Percentiles rank a stretch among this genome's conserved stretches.
Conservation (phyloP, 2,113 vertebrate species). For the Puffinus mauretanicus region DNA sequence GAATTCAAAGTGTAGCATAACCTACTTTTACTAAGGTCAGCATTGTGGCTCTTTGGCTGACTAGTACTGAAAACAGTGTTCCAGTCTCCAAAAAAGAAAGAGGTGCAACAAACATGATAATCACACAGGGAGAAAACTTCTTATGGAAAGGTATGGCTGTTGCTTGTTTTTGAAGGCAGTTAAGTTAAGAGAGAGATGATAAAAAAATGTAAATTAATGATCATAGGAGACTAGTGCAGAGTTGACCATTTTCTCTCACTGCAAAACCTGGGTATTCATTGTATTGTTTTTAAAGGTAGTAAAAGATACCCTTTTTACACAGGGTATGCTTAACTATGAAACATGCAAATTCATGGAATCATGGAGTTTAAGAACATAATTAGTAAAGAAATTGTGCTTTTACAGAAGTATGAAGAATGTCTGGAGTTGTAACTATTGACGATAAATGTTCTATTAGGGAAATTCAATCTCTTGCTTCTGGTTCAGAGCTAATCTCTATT, state of each 20-base stretch:
- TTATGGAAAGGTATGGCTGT: not conserved
- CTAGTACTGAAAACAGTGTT: not conserved
- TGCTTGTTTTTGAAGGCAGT: not conserved
- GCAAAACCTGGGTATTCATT: not conserved
- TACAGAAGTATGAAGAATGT: not conserved
- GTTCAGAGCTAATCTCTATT: not conserved
- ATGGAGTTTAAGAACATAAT: not conserved
- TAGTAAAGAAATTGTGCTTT: not conserved
- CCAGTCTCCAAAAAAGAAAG: not conserved
- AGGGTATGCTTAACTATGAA: not conserved
- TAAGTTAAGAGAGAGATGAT: not conserved
- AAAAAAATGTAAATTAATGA: not conserved
- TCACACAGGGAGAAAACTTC: not conserved
- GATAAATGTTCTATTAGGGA: not conserved
- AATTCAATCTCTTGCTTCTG: not conserved
- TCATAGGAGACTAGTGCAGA: not conserved
- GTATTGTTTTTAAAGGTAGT: not conserved
- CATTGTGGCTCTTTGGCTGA: not conserved
- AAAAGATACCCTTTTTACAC: not conserved
- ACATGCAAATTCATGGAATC: not conserved
- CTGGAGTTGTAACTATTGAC: not conserved
- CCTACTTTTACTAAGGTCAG: not conserved
- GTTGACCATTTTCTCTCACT: not conserved
- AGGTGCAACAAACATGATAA: not conserved
- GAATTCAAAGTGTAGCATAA: not conserved